Percentiles rank a stretch among this genome's conserved stretches.
phyloP scores from a whole-genome alignment of 2,113 vertebrate genomes.

The Gobio gobio region DNA sequence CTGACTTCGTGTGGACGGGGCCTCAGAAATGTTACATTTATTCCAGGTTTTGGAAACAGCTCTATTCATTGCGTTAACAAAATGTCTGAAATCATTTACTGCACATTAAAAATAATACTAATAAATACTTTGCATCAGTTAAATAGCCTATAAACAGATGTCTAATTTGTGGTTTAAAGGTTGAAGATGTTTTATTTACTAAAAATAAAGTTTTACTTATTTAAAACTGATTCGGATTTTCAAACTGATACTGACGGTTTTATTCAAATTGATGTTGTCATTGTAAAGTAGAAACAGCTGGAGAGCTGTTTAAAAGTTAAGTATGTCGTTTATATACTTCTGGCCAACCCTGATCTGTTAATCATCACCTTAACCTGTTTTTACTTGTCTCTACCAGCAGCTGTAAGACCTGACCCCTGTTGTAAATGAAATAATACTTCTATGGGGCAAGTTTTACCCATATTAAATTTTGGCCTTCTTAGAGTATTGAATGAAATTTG shows the following conservation, averaged over 20 bases:
- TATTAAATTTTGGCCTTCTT: background rate
- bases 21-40: background rate
- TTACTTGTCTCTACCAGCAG: background rate
- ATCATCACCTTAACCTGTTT: slow-evolving; percentile 21
- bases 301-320: background rate
- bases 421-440: slow-evolving; percentile 11
- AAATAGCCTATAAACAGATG: background rate
- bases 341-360: slow-evolving; percentile 6
- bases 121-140: background rate
- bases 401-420: background rate
- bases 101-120: background rate
- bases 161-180: background rate
- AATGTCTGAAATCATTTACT: background rate
- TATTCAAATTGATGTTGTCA: background rate
- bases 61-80: background rate
- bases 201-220: background rate
- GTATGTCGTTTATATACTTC: background rate
- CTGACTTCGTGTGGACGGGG: too few relatives aligned
- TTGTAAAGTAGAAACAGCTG: background rate
- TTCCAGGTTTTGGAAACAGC: background rate
- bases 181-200: background rate
- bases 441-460: background rate
- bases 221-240: background rate
- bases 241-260: background rate
- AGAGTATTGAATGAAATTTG: background rate